These are phyloP conservation scores for Rhabdophis nuchalis DNA, from an alignment of 2,797 vertebrate genomes.

Conservation along the genomic window DNA sequence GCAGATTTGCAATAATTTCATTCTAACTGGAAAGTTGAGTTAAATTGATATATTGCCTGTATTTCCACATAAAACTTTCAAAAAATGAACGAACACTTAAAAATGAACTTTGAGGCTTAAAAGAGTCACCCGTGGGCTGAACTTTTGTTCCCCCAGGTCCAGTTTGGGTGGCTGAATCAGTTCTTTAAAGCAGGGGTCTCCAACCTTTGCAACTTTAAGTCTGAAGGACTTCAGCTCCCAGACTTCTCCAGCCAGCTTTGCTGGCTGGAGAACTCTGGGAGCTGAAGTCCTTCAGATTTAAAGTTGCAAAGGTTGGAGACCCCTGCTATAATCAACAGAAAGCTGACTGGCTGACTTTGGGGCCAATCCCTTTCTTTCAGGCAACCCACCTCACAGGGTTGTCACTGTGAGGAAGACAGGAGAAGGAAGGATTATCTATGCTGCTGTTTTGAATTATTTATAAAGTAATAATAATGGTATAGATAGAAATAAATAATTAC, in stretches of 20 bases:
- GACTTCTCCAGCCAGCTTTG: no score
- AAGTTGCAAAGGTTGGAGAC: no score
- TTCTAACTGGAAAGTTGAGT: not conserved
- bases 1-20: conserved; percentile 9
- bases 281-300: no score
- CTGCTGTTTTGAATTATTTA: not conserved
- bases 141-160: not conserved
- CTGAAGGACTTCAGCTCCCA: no score
- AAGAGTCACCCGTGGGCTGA: no score
- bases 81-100: no score
- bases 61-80: not conserved
- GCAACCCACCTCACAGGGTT: not conserved
- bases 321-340: not conserved
- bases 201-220: no score
- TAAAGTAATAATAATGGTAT: not conserved
- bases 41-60: not conserved
- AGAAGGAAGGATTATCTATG: not conserved
- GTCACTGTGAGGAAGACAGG: not conserved
- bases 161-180: not conserved
- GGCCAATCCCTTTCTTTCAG: not conserved
- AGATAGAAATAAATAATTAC: not conserved
- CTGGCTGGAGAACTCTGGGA: no score
- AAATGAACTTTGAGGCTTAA: not conserved
- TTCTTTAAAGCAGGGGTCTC: no score
- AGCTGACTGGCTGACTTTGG: not conserved